Conservation (phyloP, 1,140 invertebrate species). For the Piezodorus guildinii region DNA sequence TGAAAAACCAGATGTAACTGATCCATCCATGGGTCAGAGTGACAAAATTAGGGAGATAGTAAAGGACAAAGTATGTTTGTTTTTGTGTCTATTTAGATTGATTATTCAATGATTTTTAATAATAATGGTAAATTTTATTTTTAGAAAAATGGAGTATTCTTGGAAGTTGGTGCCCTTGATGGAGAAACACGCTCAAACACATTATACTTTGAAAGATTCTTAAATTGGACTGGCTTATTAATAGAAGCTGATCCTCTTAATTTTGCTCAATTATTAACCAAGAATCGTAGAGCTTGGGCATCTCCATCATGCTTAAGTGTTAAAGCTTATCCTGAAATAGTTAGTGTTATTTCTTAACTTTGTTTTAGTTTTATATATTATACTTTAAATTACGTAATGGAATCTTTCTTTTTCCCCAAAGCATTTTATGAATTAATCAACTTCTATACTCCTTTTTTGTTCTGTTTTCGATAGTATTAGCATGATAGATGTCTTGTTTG, state of each 20-base stretch:
- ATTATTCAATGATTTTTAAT: not conserved
- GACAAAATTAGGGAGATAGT: slow-evolving; percentile 32
- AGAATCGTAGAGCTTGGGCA: slow-evolving; percentile 35
- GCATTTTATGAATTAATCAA: too few relatives aligned
- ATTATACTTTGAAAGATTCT: slow-evolving; percentile 36
- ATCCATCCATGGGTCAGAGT: slow-evolving; percentile 38
- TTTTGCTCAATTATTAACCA: slow-evolving; percentile 35
- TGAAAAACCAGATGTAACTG: slow-evolving; percentile 31
- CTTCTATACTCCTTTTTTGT: too few relatives aligned
- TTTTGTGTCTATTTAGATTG: not conserved
- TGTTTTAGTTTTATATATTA: not conserved
- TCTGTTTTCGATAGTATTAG: too few relatives aligned
- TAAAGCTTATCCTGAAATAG: slow-evolving; percentile 34
- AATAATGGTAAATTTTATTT: slow-evolving; percentile 14
- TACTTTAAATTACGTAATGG: not conserved
- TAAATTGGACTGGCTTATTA: slow-evolving; percentile 39
- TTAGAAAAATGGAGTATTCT: slow-evolving; percentile 40
- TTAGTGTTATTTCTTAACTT: slow-evolving; percentile 28
- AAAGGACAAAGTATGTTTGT: slow-evolving; percentile 31
- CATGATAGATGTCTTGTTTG: too few relatives aligned
- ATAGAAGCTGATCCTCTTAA: slow-evolving; percentile 43
- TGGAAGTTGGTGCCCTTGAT: slow-evolving; percentile 42
- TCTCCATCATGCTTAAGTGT: slow-evolving; percentile 38
- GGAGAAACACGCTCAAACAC: slow-evolving; percentile 42
- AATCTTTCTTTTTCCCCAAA: too few relatives aligned